A percentile compares a stretch with the other conserved stretches of the same genome.
Evolutionary conservation across 2,888 invertebrate genomes (phyloP).

Genomic region (Brassicogethes aeneus): DNA sequence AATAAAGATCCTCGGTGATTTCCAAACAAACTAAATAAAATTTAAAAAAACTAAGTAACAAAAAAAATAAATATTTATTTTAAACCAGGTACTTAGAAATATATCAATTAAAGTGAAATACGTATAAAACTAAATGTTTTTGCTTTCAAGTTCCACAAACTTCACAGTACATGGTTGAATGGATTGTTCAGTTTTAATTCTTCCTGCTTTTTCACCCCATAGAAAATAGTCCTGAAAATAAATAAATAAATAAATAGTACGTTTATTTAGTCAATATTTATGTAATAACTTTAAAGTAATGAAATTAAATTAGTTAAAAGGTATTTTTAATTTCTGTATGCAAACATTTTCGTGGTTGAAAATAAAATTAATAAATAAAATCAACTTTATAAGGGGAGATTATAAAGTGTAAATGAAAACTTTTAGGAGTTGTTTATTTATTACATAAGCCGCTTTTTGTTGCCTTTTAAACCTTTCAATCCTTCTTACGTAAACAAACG

Average conservation of each 20-base stretch:
- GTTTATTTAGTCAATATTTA: no score
- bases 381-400: no score
- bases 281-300: no score
- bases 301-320: no score
- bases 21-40: neutral
- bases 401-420: no score
- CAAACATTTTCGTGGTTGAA: no score
- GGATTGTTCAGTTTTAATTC: neutral
- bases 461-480: no score
- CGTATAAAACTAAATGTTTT: slow-evolving; percentile 23
- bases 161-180: slow-evolving; percentile 31
- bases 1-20: neutral
- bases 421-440: no score
- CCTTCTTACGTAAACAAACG: no score
- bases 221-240: neutral
- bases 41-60: neutral
- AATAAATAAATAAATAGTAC: neutral
- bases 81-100: neutral
- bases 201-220: neutral
- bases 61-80: neutral
- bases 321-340: no score
- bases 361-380: no score
- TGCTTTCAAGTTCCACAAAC: slow-evolving; percentile 35
- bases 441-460: no score
- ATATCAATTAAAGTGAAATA: neutral